Conservation (phyloP, 2,888 invertebrate species). For the Operophtera brumata region DNA sequence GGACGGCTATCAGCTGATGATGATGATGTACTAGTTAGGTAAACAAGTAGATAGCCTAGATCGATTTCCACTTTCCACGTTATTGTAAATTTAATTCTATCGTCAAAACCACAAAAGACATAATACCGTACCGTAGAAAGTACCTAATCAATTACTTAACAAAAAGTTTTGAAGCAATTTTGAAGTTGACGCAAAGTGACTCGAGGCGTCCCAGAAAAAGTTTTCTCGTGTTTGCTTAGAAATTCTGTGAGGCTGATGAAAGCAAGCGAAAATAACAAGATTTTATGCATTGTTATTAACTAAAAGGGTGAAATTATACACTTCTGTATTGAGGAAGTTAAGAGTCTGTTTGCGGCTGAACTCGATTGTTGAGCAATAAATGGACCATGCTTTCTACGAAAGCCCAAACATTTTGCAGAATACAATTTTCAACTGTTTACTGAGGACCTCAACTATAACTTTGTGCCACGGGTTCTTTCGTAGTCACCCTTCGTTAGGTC, state of each 20-base stretch:
- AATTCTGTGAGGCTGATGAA: constrained; percentile 8
- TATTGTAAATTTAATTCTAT: background rate
- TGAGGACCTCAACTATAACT: too few relatives aligned
- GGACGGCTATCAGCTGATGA: too few relatives aligned
- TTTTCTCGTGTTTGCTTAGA: constrained; percentile 2
- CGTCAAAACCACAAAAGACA: constrained; percentile 1
- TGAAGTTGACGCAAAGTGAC: constrained; percentile 40
- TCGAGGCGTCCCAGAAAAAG: constrained; percentile 27
- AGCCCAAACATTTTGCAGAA: too few relatives aligned
- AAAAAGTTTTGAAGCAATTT: constrained; percentile 49
- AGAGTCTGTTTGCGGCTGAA: too few relatives aligned
- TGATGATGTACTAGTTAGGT: too few relatives aligned
- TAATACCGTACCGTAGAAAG: too few relatives aligned
- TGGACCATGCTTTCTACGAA: too few relatives aligned
- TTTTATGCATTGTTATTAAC: background rate
- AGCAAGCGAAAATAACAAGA: constrained; percentile 7
- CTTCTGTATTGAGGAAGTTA: background rate
- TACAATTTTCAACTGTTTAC: too few relatives aligned
- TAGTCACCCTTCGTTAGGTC: too few relatives aligned
- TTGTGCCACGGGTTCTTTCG: too few relatives aligned
- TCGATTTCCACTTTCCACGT: background rate
- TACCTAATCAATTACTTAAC: constrained; percentile 48
- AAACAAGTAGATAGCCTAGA: background rate
- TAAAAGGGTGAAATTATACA: background rate
- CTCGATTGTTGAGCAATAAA: too few relatives aligned